Base-by-base conservation (phyloP, 2,797 vertebrate genomes). In the Darevskia mixta region DNA sequence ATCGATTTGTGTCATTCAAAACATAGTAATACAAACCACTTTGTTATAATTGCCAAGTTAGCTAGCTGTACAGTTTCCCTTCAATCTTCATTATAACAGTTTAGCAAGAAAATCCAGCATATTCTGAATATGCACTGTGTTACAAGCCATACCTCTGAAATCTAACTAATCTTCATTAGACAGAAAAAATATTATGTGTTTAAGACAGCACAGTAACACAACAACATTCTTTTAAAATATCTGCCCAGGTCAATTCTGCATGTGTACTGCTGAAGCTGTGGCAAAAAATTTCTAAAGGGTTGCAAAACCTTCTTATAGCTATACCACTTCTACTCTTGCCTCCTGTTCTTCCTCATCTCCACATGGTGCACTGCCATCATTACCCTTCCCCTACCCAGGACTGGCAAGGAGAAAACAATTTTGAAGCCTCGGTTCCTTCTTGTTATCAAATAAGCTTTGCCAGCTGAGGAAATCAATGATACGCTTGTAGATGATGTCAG, bases 131-230 rank as follows among this genome's bases (percentile, higher is more conserved):
- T 84, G 79, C 45, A 10, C 64, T 11, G 55, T 23, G 27, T n/a
- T 80, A 18, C 2, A 81, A 88, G 79, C 82, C 85, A 83, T 81
- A 87, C 32, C 73, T 80, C n/a, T 69, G n/a, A 93, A 82, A 87
- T 35, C 15, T 66, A 79, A 79, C 41, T 32, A 0, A 1, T 43
- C 90, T 90, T 89, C 83, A 86, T n/a, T 71, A 79, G 72, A 75
- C 43, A 69, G 81, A 71, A 72, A 83, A 29, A 32, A 18, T 55
- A 32, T 83, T 71, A 43, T 71, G 11, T 43, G 20, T 83, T 82
- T 83, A 49, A 25, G 43, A 32, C 29, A n/a, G n/a, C 20, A 72
- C 8, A 55, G 23, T 83, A 71, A 61, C 17, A 25, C 17, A 71
- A 23, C 6, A 71, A 55, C 0, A 43, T 49, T n/a, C 18, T 49